phyloP scores from a whole-genome alignment of 2,888 invertebrate species.

The Hypselothyrea guttata region DNA sequence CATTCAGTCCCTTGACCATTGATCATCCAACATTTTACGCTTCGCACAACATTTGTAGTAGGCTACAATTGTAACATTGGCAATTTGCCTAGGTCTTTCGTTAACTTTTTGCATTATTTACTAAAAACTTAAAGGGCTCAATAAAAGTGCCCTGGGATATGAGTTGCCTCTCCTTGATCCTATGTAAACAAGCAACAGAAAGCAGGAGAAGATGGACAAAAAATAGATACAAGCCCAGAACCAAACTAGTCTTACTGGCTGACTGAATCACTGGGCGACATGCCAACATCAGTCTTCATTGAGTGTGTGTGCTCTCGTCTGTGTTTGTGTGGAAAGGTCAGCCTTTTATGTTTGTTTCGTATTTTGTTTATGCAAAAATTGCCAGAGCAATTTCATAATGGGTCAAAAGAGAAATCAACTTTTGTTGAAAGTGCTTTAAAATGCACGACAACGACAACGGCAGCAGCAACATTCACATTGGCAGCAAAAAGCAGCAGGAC shows the following conservation, averaged over 20 bases:
- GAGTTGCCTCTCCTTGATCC: slow-evolving; percentile 60
- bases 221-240: slow-evolving; percentile 5
- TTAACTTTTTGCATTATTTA: slow-evolving; percentile 65
- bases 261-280: slow-evolving; percentile 26
- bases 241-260: slow-evolving; percentile 40
- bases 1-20: slow-evolving; percentile 49
- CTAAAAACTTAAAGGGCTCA: slow-evolving; percentile 74
- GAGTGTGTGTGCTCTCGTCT: slow-evolving; percentile 7
- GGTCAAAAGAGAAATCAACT: slow-evolving; percentile 78
- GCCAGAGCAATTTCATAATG: slow-evolving; percentile 76
- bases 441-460: slow-evolving; percentile 61
- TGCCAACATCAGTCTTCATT: slow-evolving; percentile 52
- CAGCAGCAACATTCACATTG: slow-evolving; percentile 22
- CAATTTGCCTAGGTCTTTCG: slow-evolving; percentile 52
- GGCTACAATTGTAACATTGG: slow-evolving; percentile 53
- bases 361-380: slow-evolving; percentile 76
- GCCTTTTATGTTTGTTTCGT: slow-evolving; percentile 72
- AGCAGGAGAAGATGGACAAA: slow-evolving; percentile 3
- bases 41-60: slow-evolving; percentile 42
- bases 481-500: slow-evolving; percentile 26
- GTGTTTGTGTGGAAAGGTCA: slow-evolving; percentile 57
- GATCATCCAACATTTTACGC: slow-evolving; percentile 58
- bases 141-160: slow-evolving; percentile 69
- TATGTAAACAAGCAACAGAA: slow-evolving; percentile 56
- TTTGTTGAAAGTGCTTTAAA: slow-evolving; percentile 75